Percentiles rank a stretch among this genome's conserved stretches.
phyloP scores from a whole-genome alignment of 2,888 invertebrate species.

The Xanthia togata region DNA sequence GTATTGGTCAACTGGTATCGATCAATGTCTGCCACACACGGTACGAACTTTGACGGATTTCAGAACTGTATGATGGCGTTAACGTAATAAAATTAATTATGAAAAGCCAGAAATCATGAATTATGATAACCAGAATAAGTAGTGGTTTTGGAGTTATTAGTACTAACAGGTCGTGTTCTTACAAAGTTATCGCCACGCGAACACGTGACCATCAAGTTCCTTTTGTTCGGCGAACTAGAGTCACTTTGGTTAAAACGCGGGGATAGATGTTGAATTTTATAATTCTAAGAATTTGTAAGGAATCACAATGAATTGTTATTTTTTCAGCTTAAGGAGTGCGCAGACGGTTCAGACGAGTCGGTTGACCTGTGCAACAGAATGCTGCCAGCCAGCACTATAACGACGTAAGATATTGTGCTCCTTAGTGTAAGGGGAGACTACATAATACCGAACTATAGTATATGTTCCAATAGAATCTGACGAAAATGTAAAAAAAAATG shows the following conservation, averaged over 20 bases:
- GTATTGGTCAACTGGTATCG: not conserved
- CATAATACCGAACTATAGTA: not conserved
- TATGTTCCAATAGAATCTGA: too few relatives aligned
- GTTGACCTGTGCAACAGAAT: constrained; percentile 74
- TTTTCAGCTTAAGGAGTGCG: constrained; percentile 65
- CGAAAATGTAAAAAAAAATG: not conserved
- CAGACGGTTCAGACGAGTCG: constrained; percentile 79
- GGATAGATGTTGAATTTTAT: too few relatives aligned
- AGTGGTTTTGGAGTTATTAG: too few relatives aligned
- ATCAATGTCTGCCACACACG: not conserved
- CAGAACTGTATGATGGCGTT: not conserved
- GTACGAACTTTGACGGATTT: not conserved
- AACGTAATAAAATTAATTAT: too few relatives aligned
- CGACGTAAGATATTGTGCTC: not conserved
- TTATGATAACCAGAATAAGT: too few relatives aligned
- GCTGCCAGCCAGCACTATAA: not conserved
- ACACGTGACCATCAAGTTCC: too few relatives aligned
- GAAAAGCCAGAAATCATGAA: too few relatives aligned
- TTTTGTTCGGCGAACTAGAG: too few relatives aligned
- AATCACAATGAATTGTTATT: not conserved
- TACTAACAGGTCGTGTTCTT: too few relatives aligned
- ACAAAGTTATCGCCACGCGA: too few relatives aligned
- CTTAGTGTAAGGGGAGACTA: not conserved
- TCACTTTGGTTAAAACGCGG: too few relatives aligned
- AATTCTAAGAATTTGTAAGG: too few relatives aligned